phyloP scores from a whole-genome alignment of 1,140 invertebrate genomes.

The Drosophila pachea region DNA sequence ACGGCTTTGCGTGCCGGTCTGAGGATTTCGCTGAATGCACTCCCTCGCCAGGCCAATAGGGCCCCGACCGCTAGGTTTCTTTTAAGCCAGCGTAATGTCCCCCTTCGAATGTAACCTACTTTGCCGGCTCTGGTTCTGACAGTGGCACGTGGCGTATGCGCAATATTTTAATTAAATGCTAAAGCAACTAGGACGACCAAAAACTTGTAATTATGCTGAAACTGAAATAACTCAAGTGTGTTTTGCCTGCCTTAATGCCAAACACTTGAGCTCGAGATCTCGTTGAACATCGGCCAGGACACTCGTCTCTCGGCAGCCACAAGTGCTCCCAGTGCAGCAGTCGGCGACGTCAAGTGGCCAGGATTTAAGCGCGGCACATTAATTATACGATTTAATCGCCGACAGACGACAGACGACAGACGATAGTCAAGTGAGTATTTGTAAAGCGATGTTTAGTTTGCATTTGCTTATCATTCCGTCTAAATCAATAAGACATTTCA shows the following conservation, averaged over 20 bases:
- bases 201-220: conserved; percentile 18
- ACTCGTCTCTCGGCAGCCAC: conserved; percentile 1
- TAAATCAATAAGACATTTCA: conserved; percentile 7
- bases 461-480: background rate
- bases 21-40: conserved; percentile 55
- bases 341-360: conserved; percentile 22
- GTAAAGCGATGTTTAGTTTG: background rate
- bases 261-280: conserved; percentile 4
- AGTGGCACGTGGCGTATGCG: conserved; percentile 36
- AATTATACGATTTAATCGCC: conserved; percentile 35
- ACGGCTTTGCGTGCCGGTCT: conserved; percentile 51
- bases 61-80: conserved; percentile 39
- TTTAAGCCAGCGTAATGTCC: conserved; percentile 40
- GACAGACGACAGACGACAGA: background rate
- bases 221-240: conserved; percentile 22
- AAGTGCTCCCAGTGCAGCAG: conserved; percentile 7
- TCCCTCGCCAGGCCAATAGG: conserved; percentile 20
- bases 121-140: conserved; percentile 28
- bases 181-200: conserved; percentile 19
- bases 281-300: background rate
- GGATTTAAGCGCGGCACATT: conserved; percentile 25
- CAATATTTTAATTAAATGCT: conserved; percentile 62
- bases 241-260: background rate
- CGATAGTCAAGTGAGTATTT: conserved; percentile 33
- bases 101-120: conserved; percentile 41